Base-by-base conservation (phyloP, 2,797 vertebrate genomes). In the Crenuchus spilurus region DNA sequence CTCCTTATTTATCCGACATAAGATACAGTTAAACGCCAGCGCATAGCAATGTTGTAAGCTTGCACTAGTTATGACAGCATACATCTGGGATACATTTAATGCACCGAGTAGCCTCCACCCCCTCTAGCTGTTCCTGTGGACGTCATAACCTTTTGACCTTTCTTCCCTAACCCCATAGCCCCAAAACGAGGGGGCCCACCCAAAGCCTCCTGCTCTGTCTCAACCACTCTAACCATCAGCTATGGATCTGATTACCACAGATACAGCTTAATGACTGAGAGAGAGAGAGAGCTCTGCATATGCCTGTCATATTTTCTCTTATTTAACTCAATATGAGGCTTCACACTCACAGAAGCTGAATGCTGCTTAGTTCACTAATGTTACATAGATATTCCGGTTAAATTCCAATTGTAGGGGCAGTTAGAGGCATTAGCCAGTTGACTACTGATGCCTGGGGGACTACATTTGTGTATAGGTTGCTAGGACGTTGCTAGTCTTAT, bases 41-140 rank as follows among this genome's bases (percentile, higher is more conserved):
- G n/a, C 9, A 26, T 65, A 46, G 76, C 75, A 72, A 44, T 18
- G 55, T 24, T 39, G 44, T 61, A 51, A 61, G 51, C 42, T 39
- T 48, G 30, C 42, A n/a, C 72, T 37, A 24, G 37, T 70, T 66
- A 31, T 69, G 66, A 70, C 58, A 63, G 64, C 48, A 22, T 76
- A 70, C 81, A 83, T 83, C 78, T 83, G 81, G 73, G 68, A 74
- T 33, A 28, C 42, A 83, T 83, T 83, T 70, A 70, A 75, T 71
- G 68, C 61, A 66, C 55, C 35, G 66, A 76, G 61, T 54, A 48
- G 69, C 70, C 70, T 72, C 64, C 69, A 62, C 77, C 63, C 80
- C 66, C 70, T 49, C 41, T 78, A 87, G 70, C 75, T 66, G 76
- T 85, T 83, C 82, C 83, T 72, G 30, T 82, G 76, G 65, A 77